Evolutionary conservation across 2,113 vertebrate species (phyloP), one percentile per base, ranked within the genome.

Genomic region (Centropus bengalensis): DNA sequence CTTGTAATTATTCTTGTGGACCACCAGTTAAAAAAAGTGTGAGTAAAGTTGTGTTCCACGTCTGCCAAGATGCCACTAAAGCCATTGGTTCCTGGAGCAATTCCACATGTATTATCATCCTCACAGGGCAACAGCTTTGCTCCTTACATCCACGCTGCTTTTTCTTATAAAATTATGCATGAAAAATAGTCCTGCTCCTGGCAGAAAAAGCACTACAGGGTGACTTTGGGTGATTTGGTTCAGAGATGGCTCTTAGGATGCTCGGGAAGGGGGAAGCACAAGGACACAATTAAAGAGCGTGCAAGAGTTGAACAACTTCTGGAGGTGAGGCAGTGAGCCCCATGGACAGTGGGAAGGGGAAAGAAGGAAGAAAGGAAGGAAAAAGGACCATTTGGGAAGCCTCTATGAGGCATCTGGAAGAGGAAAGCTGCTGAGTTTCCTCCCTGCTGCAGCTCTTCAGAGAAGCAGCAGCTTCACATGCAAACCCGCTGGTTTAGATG

Each of bases 201-300:
- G 24, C 44, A 54, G 22, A 13, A 21, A 16, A 54, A 0, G 10
- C 18, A 28, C 24, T 54, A 59, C 0, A 1, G 55, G 8, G 42
- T 33, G 30, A 7, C 30, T 40, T 10, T 5, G 33, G 69, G 22
- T 26, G 11, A 54, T 23, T 27, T 14, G 4, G 7, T 24, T 69
- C 11, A 24, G 1, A 4, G 9, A 10, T 14, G 14, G 49, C 30
- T 76, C 45, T 51, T 51, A 59, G 13, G 44, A 8, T 44, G 49
- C 28, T 73, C 3, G 0, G 8, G 23, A 14, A 7, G 8, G 3
- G 0, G 8, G 23, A 14, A 7, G 8, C 0, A 5, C 59, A 13
- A 36, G 19, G 23, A 78, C 30, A 10, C 62, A 32, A 28, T 16
- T 40, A 12, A 77, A 51, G 36, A 32, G 16, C 33, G 14, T 3